These are phyloP conservation scores for Catagonus wagneri DNA, from an alignment of 2,113 vertebrate genomes.

Conservation along the genomic window DNA sequence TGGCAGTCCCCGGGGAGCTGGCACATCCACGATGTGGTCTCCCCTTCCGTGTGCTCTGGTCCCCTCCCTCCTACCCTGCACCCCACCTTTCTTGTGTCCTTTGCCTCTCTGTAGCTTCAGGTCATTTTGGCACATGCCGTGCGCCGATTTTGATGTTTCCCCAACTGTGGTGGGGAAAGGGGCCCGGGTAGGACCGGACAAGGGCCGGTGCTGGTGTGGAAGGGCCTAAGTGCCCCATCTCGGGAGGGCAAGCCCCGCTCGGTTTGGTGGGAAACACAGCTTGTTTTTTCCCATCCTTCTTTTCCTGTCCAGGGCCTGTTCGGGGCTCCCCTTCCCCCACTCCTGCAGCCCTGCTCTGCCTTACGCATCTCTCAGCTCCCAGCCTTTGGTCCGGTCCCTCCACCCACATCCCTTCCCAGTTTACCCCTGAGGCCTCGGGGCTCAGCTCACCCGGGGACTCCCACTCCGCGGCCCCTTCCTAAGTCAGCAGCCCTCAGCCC, in stretches of 20 bases:
- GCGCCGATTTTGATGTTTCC: not conserved
- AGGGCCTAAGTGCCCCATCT: not conserved
- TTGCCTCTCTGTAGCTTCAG: not conserved
- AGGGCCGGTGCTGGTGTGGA: too few species aligned
- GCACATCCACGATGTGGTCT: not conserved
- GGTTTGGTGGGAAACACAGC: not conserved
- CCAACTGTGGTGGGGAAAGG: not conserved
- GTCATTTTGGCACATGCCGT: not conserved
- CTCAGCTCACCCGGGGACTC: not conserved
- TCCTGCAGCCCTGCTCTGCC: not conserved
- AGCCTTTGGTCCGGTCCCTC: not conserved
- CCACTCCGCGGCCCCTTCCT: too few species aligned
- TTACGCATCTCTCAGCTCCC: not conserved
- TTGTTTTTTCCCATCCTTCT: not conserved
- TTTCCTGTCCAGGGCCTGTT: not conserved
- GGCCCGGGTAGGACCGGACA: not conserved
- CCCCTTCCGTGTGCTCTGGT: not conserved
- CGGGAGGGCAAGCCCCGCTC: not conserved
- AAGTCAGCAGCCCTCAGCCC: not conserved
- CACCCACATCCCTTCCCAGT: not conserved
- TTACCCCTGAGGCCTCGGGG: not conserved
- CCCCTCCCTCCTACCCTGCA: not conserved
- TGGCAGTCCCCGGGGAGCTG: not conserved
- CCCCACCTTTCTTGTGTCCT: not conserved
- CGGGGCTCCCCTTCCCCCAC: not conserved